phyloP scores from a whole-genome alignment of 1,140 invertebrate genomes.

The Latrodectus geometricus region DNA sequence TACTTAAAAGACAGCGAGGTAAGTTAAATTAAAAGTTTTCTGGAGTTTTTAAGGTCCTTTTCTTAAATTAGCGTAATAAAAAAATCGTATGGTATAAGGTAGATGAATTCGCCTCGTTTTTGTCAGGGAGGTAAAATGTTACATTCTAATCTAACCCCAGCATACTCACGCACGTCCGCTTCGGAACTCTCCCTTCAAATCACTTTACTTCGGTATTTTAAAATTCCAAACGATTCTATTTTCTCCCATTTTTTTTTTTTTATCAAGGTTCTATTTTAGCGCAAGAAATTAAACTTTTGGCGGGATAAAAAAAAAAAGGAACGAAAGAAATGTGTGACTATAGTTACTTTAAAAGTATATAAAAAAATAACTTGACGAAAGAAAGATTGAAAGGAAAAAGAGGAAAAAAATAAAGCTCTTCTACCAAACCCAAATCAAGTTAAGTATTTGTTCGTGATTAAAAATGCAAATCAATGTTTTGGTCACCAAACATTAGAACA shows the following conservation, averaged over 20 bases:
- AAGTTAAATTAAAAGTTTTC: conserved; percentile 51
- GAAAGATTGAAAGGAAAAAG: background rate
- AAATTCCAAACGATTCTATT: conserved; percentile 56
- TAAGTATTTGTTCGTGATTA: conserved; percentile 61
- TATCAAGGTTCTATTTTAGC: conserved; percentile 42
- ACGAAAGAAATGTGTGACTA: conserved; percentile 38
- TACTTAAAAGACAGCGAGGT: conserved; percentile 9
- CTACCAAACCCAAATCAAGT: conserved; percentile 58
- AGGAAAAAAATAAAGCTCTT: conserved; percentile 40
- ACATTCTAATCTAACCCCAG: conserved; percentile 44
- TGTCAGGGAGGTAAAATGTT: conserved; percentile 23
- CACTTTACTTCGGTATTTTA: conserved; percentile 48
- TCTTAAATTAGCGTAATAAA: conserved; percentile 17
- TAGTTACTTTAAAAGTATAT: conserved; percentile 23
- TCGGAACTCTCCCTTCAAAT: conserved; percentile 29
- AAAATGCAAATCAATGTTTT: conserved; percentile 62
- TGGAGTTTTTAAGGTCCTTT: conserved; percentile 35
- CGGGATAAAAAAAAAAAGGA: conserved; percentile 13
- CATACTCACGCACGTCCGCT: conserved; percentile 42
- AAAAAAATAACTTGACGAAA: background rate
- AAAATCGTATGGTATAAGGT: conserved; percentile 9
- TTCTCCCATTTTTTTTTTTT: conserved; percentile 39
- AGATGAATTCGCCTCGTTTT: conserved; percentile 25
- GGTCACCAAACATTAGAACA: conserved; percentile 56
- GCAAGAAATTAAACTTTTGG: conserved; percentile 55